phyloP scores from a whole-genome alignment of 2,113 vertebrate genomes.

The Pseudorhombus dupliciocellatus region DNA sequence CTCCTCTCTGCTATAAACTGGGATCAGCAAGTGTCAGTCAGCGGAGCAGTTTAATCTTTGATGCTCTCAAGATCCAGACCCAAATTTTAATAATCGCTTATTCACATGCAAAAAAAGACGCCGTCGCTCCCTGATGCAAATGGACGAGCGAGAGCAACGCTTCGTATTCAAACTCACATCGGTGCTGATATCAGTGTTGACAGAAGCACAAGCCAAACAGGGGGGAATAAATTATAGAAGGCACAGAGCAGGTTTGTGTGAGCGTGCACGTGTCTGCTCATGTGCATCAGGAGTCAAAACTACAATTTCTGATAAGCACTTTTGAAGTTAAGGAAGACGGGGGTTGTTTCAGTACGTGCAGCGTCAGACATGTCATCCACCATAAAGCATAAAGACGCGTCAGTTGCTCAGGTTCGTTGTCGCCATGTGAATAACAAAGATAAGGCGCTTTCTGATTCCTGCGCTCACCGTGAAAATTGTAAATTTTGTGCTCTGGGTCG shows the following conservation, averaged over 20 bases:
- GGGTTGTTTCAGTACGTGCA: neutral
- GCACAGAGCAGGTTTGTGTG: neutral
- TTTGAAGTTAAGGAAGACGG: neutral
- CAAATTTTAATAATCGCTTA: slow-evolving; percentile 61
- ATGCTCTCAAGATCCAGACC: slow-evolving; percentile 46
- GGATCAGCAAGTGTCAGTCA: slow-evolving; percentile 36
- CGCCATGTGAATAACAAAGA: neutral
- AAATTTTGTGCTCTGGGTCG: neutral
- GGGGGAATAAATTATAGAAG: slow-evolving; percentile 14
- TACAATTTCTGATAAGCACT: neutral
- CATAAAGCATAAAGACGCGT: neutral
- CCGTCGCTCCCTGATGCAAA: slow-evolving; percentile 52
- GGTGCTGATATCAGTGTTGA: slow-evolving; percentile 31
- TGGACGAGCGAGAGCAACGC: neutral
- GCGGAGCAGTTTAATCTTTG: slow-evolving; percentile 37
- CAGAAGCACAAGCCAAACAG: slow-evolving; percentile 17
- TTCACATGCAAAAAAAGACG: slow-evolving; percentile 57
- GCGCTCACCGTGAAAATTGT: neutral
- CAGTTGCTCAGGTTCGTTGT: neutral
- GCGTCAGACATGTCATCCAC: neutral
- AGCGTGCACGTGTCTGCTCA: neutral
- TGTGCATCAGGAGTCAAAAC: slow-evolving; percentile 9
- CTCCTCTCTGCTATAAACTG: slow-evolving; percentile 15
- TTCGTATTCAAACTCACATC: slow-evolving; percentile 26
- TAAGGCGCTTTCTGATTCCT: neutral